Conservation (phyloP, 1,140 invertebrate species). For the Leucophenga varia region DNA sequence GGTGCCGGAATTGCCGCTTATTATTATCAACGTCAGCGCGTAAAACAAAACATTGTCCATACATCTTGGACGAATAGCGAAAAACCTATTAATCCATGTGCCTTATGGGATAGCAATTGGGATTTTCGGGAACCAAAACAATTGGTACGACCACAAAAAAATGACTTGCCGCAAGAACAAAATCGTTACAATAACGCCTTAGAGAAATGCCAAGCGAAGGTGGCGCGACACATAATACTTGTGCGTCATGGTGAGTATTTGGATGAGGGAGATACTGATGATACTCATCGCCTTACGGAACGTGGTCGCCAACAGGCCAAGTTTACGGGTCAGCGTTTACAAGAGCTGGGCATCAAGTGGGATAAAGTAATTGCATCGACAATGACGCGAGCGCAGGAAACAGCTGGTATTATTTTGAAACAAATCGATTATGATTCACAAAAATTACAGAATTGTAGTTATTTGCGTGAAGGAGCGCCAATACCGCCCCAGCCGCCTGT, state of each 20-base stretch:
- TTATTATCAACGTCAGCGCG: constrained; percentile 31
- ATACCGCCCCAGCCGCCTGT: constrained; percentile 91
- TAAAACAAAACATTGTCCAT: constrained; percentile 26
- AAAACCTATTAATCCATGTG: constrained; percentile 58
- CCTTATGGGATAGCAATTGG: constrained; percentile 85
- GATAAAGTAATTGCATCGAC: constrained; percentile 81
- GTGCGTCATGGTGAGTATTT: constrained; percentile 96
- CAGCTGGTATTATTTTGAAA: constrained; percentile 76
- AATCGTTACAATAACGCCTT: constrained; percentile 66
- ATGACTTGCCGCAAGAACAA: constrained; percentile 61
- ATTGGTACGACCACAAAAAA: constrained; percentile 65
- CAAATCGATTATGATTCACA: constrained; percentile 52
- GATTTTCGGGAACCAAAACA: constrained; percentile 77
- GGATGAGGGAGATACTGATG: constrained; percentile 69
- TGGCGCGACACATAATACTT: constrained; percentile 81
- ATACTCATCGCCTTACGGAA: constrained; percentile 75
- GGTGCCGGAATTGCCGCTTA: constrained; percentile 40
- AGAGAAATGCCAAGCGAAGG: constrained; percentile 68
- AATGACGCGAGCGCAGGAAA: constrained; percentile 91
- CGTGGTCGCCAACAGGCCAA: constrained; percentile 82
- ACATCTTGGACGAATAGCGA: constrained; percentile 68
- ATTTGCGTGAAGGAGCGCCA: constrained; percentile 93
- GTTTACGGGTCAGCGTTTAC: constrained; percentile 75
- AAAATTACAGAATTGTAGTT: constrained; percentile 66
- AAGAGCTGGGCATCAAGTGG: constrained; percentile 76